Evolutionary conservation across 2,113 vertebrate genomes (phyloP).

Genomic region (Meles meles): DNA sequence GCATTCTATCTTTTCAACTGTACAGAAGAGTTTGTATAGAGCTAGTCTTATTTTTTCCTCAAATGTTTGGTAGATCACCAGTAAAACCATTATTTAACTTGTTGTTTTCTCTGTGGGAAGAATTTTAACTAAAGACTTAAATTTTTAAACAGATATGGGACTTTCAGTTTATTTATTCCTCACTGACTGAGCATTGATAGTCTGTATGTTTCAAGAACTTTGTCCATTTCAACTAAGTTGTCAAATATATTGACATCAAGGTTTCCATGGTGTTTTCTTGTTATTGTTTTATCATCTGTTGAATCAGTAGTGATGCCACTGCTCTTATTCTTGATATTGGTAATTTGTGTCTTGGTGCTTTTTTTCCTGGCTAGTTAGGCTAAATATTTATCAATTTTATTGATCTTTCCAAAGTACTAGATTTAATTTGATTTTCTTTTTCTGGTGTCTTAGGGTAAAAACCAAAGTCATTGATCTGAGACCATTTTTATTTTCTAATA

Average conservation of each 20-base stretch:
- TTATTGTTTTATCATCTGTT: not conserved
- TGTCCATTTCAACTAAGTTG: not conserved
- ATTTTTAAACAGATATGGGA: not conserved
- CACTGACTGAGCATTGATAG: not conserved
- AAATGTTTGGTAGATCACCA: not conserved
- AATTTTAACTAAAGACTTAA: not conserved
- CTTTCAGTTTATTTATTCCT: not conserved
- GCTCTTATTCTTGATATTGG: not conserved
- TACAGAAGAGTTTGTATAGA: not conserved
- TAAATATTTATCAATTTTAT: not conserved
- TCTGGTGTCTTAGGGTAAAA: not conserved
- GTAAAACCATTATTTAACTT: not conserved
- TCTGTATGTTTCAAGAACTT: not conserved
- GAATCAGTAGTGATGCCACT: not conserved
- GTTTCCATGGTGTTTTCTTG: not conserved
- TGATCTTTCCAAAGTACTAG: not conserved
- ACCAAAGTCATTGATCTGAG: not conserved
- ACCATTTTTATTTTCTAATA: not conserved
- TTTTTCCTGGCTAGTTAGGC: not conserved
- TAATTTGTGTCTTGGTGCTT: not conserved
- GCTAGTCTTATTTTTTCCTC: not conserved
- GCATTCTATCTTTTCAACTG: not conserved
- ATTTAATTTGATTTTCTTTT: not conserved
- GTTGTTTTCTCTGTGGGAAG: not conserved
- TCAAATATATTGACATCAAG: not conserved